Evolutionary conservation across 2,888 invertebrate species (phyloP).

Genomic region (Heliconius ethilla): DNA sequence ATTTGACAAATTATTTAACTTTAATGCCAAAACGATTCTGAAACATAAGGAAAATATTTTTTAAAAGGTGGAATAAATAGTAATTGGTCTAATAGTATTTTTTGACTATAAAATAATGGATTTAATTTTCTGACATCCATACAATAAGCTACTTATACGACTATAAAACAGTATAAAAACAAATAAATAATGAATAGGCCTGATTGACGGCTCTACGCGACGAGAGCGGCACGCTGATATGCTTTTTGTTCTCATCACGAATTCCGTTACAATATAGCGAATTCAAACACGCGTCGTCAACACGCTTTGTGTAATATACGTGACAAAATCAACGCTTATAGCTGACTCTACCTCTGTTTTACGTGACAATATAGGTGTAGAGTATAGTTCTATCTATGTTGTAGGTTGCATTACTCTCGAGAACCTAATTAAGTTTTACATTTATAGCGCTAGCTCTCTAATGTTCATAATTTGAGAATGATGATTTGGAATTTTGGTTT

Average conservation of each 20-base stretch:
- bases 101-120: too few relatives aligned
- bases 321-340: conserved; percentile 18
- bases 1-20: background rate
- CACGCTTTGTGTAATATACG: conserved; percentile 17
- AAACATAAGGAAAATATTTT: background rate
- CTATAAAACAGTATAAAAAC: background rate
- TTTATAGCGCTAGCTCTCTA: background rate
- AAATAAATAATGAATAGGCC: conserved; percentile 19
- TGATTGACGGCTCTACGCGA: conserved; percentile 6
- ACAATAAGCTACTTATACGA: background rate
- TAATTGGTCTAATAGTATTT: background rate
- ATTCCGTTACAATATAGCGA: conserved; percentile 49
- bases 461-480: background rate
- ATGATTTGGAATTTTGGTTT: background rate
- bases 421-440: conserved; percentile 3
- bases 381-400: background rate
- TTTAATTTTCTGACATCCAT: background rate
- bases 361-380: conserved; percentile 8
- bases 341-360: conserved; percentile 9
- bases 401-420: background rate
- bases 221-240: conserved; percentile 17
- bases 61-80: background rate
- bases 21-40: background rate
- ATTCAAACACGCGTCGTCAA: conserved; percentile 37
- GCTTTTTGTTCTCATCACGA: conserved; percentile 47